Base-by-base conservation (phyloP, 2,888 invertebrate species). In the Stomorhina lunata region DNA sequence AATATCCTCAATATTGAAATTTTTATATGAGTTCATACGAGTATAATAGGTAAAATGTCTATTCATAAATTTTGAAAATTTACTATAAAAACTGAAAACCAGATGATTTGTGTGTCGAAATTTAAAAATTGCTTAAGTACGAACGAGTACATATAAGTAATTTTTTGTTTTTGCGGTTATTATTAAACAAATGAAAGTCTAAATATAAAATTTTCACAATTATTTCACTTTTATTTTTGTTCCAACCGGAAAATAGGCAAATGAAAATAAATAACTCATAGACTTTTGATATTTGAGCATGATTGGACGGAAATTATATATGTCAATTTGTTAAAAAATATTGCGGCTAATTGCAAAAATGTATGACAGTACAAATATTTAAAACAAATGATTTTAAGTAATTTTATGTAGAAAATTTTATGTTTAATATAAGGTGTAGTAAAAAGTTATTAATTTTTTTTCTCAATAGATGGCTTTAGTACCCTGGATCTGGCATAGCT, bases 271-370 rank as follows among this genome's bases (percentile, higher is more conserved):
- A 61, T 72, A 34, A 20, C 45, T 20, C 17, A 34, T 7, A 25
- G 43, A 63, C 66, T 79, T n/a, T 72, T 79, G 66, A 72, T 72
- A 72, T 72, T 72, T 59, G 57, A 79, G 79, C 22, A 50, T 59
- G 72, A 79, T 72, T 72, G 17, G 50, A 17, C 25, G 79, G 57
- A 79, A 59, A 79, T 79, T 79, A 66, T n/a, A n/a, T n/a, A n/a
- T 79, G 79, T 73, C 79, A 79, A 79, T 20, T n/a, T 27, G 10
- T 17, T 50, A 50, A 6, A 17, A 66, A 66, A 57, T 22, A 55
- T n/a, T n/a, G n/a, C 25, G 43, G 55, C 65, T 17, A 55, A 55
- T 75, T 37, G 34, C 4, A n/a, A 12, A 20, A 40, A 73, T 6
- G 0, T n/a, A n/a, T n/a, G n/a, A n/a, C n/a, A n/a, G n/a, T n/a